Conservation (phyloP, 1,140 invertebrate genomes). For the Penaeus indicus region DNA sequence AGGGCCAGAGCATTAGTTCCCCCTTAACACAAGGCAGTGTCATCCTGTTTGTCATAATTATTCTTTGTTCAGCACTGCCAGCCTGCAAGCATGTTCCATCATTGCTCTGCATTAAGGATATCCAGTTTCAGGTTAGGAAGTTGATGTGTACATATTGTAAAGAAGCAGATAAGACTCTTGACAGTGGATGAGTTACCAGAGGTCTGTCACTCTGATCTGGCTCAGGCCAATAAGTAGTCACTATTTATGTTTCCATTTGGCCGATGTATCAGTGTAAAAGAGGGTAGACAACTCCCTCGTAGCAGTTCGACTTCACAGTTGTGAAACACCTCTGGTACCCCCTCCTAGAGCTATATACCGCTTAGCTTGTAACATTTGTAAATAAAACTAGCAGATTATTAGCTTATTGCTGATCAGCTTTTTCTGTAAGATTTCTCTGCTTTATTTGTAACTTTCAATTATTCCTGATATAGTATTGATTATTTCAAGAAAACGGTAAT, state of each 20-base stretch:
- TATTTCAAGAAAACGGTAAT: conserved; percentile 40
- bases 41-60: conserved; percentile 26
- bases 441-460: conserved; percentile 42
- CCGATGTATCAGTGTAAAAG: not conserved
- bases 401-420: conserved; percentile 59
- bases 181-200: not conserved
- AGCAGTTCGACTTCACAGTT: too few relatives aligned
- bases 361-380: conserved; percentile 61
- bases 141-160: conserved; percentile 58
- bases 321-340: conserved; percentile 22
- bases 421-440: conserved; percentile 53
- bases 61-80: conserved; percentile 59
- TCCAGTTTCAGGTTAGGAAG: conserved; percentile 55
- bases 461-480: conserved; percentile 55
- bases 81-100: conserved; percentile 51
- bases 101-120: conserved; percentile 49
- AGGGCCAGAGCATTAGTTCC: conserved; percentile 33
- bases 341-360: conserved; percentile 39
- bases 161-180: conserved; percentile 50
- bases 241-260: not conserved
- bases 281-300: not conserved
- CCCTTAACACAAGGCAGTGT: conserved; percentile 43
- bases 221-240: too few relatives aligned
- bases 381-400: conserved; percentile 60
- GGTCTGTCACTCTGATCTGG: too few relatives aligned